Evolutionary conservation across 2,797 vertebrate genomes (phyloP), one percentile per base, ranked within the genome.

Genomic region (Notamacropus eugenii): DNA sequence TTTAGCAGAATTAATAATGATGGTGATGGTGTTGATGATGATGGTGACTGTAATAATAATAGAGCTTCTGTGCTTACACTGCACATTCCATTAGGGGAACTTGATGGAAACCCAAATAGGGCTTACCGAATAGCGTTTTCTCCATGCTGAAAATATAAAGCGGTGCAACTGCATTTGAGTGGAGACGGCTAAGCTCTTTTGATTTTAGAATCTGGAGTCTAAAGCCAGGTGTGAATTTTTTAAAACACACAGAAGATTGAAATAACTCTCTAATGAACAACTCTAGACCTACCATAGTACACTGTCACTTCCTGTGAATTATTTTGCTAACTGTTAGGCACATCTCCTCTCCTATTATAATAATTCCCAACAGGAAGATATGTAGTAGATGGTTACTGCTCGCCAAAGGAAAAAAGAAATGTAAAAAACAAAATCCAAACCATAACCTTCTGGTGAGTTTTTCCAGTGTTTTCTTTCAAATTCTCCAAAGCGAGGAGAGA

Each of bases 1-100:
- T 96, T 97, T 93, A 96, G 92, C 87, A 94, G 62, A 96, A 93
- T 95, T 96, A 94, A 96, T 94, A 74, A 95, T 90, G 62, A 93
- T 90, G 56, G 56, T 3, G 22, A 46, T 55, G 57, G 9, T 96
- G 91, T 50, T 91, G 28, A 29, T 55, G 1, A 24, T 91, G 4
- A 46, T 90, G 13, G 91, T 90, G 29, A 52, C 74, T 12, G 54
- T 93, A 27, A 59, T 74, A 13, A 96, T 94, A 62, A 96, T 31
- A 62, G 93, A 95, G 93, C 54, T 28, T 90, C 96, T 97, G 92
- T 95, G 55, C 55, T 95, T 92, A 94, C 67, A 95, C 56, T 95
- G 93, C 31, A 94, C 50, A 91, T 95, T 97, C 62, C 94, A 94
- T 94, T 96, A 95, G 93, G 57, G 92, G 59, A 95, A 29, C 13